phyloP scores from a whole-genome alignment of 2,888 invertebrate species.

The Drosophila nigricruria region DNA sequence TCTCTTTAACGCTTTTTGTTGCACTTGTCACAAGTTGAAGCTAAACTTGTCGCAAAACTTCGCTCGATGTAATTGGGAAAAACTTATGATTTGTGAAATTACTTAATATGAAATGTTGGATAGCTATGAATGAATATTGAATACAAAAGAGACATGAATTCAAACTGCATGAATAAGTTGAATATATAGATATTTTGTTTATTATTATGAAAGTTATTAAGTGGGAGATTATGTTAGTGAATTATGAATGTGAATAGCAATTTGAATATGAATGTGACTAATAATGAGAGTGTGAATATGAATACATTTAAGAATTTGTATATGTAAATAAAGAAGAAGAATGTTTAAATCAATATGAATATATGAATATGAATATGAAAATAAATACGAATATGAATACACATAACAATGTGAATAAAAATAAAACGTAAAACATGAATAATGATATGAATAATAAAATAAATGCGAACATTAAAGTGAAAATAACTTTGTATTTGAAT shows the following conservation, averaged over 20 bases:
- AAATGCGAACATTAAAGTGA: neutral
- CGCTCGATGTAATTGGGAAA: constrained; percentile 30
- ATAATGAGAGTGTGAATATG: neutral
- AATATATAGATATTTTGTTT: neutral
- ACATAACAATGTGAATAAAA: too few relatives aligned
- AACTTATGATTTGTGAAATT: constrained; percentile 50
- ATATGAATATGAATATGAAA: neutral
- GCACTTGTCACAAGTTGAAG: constrained; percentile 51
- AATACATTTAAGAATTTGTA: neutral
- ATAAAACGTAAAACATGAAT: too few relatives aligned
- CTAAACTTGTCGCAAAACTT: constrained; percentile 61
- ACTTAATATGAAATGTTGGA: constrained; percentile 45
- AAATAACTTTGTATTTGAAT: neutral
- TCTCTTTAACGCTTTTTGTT: constrained; percentile 49
- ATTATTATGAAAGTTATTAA: neutral
- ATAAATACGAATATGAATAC: neutral
- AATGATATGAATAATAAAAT: constrained; percentile 7
- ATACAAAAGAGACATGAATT: neutral
- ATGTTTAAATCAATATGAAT: too few relatives aligned
- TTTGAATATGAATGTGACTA: constrained; percentile 8
- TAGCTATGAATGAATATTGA: constrained; percentile 24
- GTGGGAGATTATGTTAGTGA: too few relatives aligned
- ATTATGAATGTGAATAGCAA: neutral
- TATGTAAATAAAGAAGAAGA: neutral
- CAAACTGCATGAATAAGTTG: too few relatives aligned